Percentiles rank a stretch among this genome's conserved stretches.
Evolutionary conservation across 1,140 invertebrate species (phyloP).

Genomic region (Neodiprion virginianus): DNA sequence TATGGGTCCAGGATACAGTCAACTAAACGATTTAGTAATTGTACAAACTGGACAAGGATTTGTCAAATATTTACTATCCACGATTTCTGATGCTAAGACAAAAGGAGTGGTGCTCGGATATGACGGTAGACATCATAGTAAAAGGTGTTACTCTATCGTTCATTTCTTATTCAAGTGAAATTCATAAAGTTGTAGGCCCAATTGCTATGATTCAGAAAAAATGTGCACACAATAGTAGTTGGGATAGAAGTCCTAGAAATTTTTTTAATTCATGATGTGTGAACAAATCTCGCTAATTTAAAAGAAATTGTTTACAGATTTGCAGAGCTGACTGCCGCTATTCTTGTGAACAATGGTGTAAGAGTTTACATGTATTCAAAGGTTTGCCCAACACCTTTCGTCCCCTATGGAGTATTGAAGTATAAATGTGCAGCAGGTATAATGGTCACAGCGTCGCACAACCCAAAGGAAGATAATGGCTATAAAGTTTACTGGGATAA

Average conservation of each 20-base stretch:
- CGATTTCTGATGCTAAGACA: slow-evolving; percentile 59
- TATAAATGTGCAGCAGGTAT: slow-evolving; percentile 81
- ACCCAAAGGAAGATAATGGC: slow-evolving; percentile 99
- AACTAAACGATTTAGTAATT: slow-evolving; percentile 98
- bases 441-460: slow-evolving; percentile 98
- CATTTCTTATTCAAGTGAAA: too few species aligned
- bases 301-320: slow-evolving; percentile 70
- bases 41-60: slow-evolving; percentile 96
- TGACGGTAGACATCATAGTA: slow-evolving; percentile 94
- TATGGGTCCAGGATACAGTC: slow-evolving; percentile 92
- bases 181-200: neutral
- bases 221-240: neutral
- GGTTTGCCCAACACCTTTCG: slow-evolving; percentile 91
- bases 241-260: too few species aligned
- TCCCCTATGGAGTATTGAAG: slow-evolving; percentile 81
- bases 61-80: slow-evolving; percentile 75
- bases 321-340: slow-evolving; percentile 85
- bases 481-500: slow-evolving; percentile 98
- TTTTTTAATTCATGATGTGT: neutral
- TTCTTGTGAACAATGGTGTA: slow-evolving; percentile 81
- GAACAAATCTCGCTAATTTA: neutral
- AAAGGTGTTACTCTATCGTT: slow-evolving; percentile 65
- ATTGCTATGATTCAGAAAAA: slow-evolving; percentile 5
- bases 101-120: slow-evolving; percentile 91
- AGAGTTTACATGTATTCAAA: slow-evolving; percentile 84